Evolutionary conservation across 2,888 invertebrate species (phyloP).

Genomic region (Dynastes maya): DNA sequence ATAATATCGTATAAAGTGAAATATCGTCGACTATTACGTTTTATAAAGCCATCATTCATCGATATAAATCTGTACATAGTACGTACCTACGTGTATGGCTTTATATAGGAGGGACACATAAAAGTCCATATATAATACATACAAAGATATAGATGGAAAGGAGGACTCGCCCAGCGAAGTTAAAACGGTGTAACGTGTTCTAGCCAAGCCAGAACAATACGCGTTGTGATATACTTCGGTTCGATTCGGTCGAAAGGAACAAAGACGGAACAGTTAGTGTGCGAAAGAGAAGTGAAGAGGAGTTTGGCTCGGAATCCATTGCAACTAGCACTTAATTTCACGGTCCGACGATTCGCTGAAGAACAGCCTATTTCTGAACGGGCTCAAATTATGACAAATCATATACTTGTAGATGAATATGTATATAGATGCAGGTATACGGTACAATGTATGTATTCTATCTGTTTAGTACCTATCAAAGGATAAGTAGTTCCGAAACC

Average conservation of each 20-base stretch:
- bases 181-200: conserved; percentile 56
- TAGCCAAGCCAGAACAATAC: conserved; percentile 49
- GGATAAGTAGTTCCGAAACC: neutral
- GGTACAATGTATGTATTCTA: neutral
- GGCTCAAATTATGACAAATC: conserved; percentile 41
- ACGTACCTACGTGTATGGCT: conserved; percentile 9
- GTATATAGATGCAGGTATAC: conserved; percentile 2
- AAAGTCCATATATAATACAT: conserved; percentile 3
- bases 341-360: conserved; percentile 59
- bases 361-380: conserved; percentile 54
- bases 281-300: conserved; percentile 28
- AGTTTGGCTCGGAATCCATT: conserved; percentile 55
- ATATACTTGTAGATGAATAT: conserved; percentile 26
- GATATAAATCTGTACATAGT: conserved; percentile 32
- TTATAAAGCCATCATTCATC: conserved; percentile 40
- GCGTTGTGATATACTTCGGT: conserved; percentile 44
- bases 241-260: conserved; percentile 44
- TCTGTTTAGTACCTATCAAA: conserved; percentile 1
- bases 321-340: conserved; percentile 62
- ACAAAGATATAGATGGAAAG: conserved; percentile 11
- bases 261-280: conserved; percentile 47
- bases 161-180: conserved; percentile 29
- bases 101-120: neutral
- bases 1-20: conserved; percentile 30
- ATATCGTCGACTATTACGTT: conserved; percentile 30